Evolutionary conservation across 2,113 vertebrate species (phyloP), one percentile per base, ranked within the genome.

Genomic region (Megaceryle maxima): DNA sequence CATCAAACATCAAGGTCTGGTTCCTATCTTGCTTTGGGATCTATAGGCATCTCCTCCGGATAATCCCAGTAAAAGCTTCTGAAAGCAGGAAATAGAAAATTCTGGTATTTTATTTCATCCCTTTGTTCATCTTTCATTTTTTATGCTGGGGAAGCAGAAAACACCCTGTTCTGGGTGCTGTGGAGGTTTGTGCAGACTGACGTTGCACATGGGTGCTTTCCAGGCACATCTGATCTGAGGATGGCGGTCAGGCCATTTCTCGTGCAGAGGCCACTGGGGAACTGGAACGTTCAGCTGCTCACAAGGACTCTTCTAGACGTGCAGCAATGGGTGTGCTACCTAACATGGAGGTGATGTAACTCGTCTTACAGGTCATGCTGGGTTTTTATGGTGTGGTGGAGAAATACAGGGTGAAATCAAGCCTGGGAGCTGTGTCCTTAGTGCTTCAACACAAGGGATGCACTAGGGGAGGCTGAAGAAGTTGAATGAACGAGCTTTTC

Each of bases 121-220:
- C 37, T 33, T 50, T 29, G 59, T 10, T 0, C 29, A 15, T 33
- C 39, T 62, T 50, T 31, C 14, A 21, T 17, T 87, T 66, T 50
- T 73, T 46, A 12, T 55, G 60, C 46, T 59, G 59, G 29, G 35
- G 24, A 72, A 78, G 13, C 31, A 57, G 28, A 26, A 35, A 59
- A 41, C 44, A 5, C 17, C 24, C 43, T 57, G 28, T 2, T 78
- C 17, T 72, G 51, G 20, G 53, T 60, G 20, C 39, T 48, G 5
- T 48, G 53, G 59, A 41, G 39, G 39, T 35, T 39, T 39, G 46
- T 79, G 59, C 37, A 46, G 57, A 7, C 37, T 33, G 62, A 16
- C 0, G 0, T 35, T 50, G 55, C 21, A 11, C 9, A 2, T 11
- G n/a, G 4, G 3, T 4, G 53, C 29, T 62, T 21, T 75, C 13